Conservation (phyloP, 1,140 invertebrate genomes). For the Diorhabda elongata region DNA sequence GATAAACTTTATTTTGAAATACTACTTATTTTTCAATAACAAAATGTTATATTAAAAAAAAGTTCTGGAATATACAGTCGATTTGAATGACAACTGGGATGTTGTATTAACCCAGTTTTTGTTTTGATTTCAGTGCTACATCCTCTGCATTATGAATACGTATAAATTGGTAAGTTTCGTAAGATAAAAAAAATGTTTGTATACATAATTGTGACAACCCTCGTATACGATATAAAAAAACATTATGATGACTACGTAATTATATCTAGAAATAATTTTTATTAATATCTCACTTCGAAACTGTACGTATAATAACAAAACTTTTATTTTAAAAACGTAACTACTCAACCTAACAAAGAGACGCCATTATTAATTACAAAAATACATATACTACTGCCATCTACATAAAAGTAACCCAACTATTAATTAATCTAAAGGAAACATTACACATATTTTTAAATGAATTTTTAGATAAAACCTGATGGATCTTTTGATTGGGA, state of each 20-base stretch:
- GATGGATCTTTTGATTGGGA: constrained; percentile 37
- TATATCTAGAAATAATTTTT: background rate
- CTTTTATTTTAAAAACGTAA: background rate
- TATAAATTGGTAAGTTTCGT: constrained; percentile 35
- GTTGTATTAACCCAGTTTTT: too few relatives aligned
- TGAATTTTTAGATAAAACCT: constrained; percentile 16
- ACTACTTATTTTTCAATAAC: background rate
- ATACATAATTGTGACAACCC: background rate
- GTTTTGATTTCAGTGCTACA: constrained; percentile 30
- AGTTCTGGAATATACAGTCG: too few relatives aligned
- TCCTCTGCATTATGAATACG: constrained; percentile 31
- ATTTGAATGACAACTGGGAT: too few relatives aligned
- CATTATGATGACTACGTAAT: background rate
- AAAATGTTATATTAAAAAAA: too few relatives aligned
- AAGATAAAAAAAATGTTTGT: background rate
- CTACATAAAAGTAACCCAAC: background rate
- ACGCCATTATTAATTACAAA: background rate
- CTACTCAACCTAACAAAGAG: background rate
- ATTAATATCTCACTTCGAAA: background rate
- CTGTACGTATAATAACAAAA: background rate
- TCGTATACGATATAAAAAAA: background rate
- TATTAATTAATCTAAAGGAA: background rate
- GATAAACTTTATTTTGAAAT: background rate
- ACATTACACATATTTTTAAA: background rate
- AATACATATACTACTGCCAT: background rate